These are phyloP conservation scores for Marmota monax DNA, from an alignment of 2,113 vertebrate species.

Conservation along the genomic window DNA sequence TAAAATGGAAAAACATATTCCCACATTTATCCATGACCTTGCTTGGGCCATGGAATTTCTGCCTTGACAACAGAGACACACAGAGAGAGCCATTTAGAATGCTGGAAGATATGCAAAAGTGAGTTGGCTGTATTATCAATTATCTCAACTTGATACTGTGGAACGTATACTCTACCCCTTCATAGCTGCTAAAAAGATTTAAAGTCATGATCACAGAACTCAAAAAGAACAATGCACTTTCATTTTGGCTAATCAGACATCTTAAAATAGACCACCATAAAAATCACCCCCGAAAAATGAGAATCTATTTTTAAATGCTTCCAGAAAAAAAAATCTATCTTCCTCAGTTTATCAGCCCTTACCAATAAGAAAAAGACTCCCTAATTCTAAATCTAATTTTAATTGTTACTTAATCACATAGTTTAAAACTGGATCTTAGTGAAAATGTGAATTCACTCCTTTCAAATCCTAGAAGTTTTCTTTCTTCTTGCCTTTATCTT, in stretches of 20 bases:
- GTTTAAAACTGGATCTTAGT: conserved; percentile 16
- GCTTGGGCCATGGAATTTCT: not conserved
- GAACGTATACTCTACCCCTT: not conserved
- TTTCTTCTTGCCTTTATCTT: not conserved
- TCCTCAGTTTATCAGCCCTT: conserved; percentile 74
- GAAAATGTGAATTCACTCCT: conserved; percentile 8
- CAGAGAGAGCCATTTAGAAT: not conserved
- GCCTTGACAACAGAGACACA: not conserved
- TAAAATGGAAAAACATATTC: not conserved
- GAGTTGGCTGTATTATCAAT: not conserved
- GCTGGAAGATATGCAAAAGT: not conserved
- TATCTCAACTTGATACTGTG: not conserved
- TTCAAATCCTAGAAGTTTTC: not conserved
- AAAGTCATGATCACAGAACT: conserved; percentile 67
- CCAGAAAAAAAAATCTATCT: not conserved
- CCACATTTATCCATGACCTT: not conserved
- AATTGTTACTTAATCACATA: conserved; percentile 67
- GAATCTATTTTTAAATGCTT: conserved; percentile 80
- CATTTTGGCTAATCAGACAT: conserved; percentile 73
- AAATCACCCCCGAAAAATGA: conserved; percentile 74
- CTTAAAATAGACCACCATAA: conserved; percentile 81
- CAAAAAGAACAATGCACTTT: conserved; percentile 73
- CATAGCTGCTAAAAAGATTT: conserved; percentile 60
- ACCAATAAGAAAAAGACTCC: conserved; percentile 46
- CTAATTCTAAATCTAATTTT: conserved; percentile 64